Base-by-base conservation (phyloP, 2,888 invertebrate genomes). In the Oscheius sp. region DNA sequence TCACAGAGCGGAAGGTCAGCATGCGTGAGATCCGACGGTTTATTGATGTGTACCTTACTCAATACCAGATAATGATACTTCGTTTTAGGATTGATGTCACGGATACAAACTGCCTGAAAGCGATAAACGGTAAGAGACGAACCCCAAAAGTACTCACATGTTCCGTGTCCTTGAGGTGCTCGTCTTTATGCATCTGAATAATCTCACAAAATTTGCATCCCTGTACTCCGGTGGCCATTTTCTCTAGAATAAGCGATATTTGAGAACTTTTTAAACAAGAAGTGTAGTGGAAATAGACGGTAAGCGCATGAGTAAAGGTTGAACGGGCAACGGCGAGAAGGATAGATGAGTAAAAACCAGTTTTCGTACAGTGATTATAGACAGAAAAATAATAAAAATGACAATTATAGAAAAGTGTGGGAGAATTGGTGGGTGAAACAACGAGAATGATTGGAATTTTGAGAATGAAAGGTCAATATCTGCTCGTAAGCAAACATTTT, bases 21-120 rank as follows among this genome's bases (percentile, higher is more conserved):
- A 2, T 74, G 72, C 6, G 82, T 87, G 21, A 90, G 85, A 25
- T 83, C 84, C 41, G 89, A 89, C 3, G 89, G 87, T 76, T 88
- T 85, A 52, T 79, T 74, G 25, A 89, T 88, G 80, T 90, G 90
- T 25, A 81, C 75, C 45, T 88, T 88, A 12, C 90, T 87, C 64
- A 89, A 81, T 12, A 89, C 88, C n/a, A 90, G 83, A 72, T 86
- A 89, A 70, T 90, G 90, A 75, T 89, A 88, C 0, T 80, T 79
- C 0, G 89, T 84, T 53, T 89, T 89, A 13, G 90, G 90, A 58
- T 83, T 84, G 53, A 88, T 88, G 79, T 90, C 90, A 58, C 80
- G 76, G 76, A 90, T 89, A 3, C 46, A 23, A 21, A 72, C 66
- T 18, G 64, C 72, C 72, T 71, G 45, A 21, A 73, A 63, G n/a